Percentiles rank a stretch among this genome's conserved stretches.
Conservation (phyloP, 2,888 invertebrate species). For the Clepsis dumicolana region DNA sequence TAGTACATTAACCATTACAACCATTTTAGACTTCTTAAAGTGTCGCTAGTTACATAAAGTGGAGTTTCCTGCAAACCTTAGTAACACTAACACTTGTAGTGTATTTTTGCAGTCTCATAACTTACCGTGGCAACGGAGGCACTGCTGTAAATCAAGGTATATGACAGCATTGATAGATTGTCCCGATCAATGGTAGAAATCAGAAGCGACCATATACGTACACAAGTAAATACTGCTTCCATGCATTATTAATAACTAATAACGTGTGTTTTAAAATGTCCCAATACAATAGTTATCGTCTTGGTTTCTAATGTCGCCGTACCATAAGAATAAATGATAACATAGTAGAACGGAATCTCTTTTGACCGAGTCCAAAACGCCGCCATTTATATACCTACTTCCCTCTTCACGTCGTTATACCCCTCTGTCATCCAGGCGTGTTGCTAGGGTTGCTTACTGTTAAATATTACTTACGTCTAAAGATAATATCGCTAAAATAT, state of each 20-base stretch:
- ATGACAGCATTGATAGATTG: constrained; percentile 67
- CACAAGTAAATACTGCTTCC: constrained; percentile 46
- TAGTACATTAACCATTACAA: neutral
- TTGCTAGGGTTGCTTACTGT: too few relatives aligned
- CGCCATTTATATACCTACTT: too few relatives aligned
- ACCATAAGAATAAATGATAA: too few relatives aligned
- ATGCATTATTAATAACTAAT: constrained; percentile 51
- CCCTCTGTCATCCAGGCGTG: too few relatives aligned
- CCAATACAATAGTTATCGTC: constrained; percentile 18
- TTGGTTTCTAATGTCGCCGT: neutral
- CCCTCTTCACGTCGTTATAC: too few relatives aligned
- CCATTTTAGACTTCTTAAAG: neutral
- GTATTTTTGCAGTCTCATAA: constrained; percentile 47
- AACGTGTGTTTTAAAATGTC: constrained; percentile 32
- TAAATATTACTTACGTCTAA: too few relatives aligned
- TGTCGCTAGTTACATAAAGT: neutral
- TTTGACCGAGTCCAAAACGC: too few relatives aligned
- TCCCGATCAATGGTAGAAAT: constrained; percentile 51
- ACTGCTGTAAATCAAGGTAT: constrained; percentile 61
- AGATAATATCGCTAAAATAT: too few relatives aligned
- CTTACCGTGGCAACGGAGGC: constrained; percentile 46
- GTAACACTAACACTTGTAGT: constrained; percentile 22
- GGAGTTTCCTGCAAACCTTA: neutral
- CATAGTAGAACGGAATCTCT: too few relatives aligned
- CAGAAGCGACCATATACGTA: constrained; percentile 45